These are phyloP conservation scores for Choristoneura fumiferana DNA, from an alignment of 1,140 invertebrate genomes.

Conservation along the genomic window DNA sequence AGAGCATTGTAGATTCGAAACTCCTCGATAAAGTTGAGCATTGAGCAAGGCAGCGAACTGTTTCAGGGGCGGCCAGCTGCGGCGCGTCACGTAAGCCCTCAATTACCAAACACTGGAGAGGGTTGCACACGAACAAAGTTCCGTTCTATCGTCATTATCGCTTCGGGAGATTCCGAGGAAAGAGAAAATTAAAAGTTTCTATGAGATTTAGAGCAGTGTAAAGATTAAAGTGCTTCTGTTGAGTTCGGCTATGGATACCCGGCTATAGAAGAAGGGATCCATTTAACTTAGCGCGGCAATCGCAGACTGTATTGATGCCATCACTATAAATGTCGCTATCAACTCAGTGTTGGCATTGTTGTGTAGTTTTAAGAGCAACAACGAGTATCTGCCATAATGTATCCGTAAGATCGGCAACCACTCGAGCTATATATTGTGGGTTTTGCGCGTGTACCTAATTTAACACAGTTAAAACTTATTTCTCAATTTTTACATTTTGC, in stretches of 20 bases:
- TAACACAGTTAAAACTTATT: no score
- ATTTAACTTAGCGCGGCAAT: no score
- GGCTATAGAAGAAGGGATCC: no score
- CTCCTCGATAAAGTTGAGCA: conserved; percentile 70
- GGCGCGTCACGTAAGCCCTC: conserved; percentile 75
- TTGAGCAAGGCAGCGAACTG: conserved; percentile 49
- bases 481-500: no score
- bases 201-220: conserved; percentile 3
- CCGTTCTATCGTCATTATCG: conserved; percentile 67
- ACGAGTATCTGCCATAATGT: no score
- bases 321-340: no score
- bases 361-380: no score
- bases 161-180: conserved; percentile 37
- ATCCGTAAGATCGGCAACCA: no score
- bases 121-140: conserved; percentile 70
- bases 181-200: conserved; percentile 34
- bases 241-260: background rate
- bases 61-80: conserved; percentile 43
- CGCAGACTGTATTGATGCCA: no score
- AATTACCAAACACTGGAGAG: conserved; percentile 74
- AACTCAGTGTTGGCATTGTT: no score
- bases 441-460: no score
- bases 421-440: no score
- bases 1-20: conserved; percentile 47
- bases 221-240: background rate